These are phyloP conservation scores for Watsonalla cultraria DNA, from an alignment of 2,888 invertebrate genomes.

Conservation along the genomic window DNA sequence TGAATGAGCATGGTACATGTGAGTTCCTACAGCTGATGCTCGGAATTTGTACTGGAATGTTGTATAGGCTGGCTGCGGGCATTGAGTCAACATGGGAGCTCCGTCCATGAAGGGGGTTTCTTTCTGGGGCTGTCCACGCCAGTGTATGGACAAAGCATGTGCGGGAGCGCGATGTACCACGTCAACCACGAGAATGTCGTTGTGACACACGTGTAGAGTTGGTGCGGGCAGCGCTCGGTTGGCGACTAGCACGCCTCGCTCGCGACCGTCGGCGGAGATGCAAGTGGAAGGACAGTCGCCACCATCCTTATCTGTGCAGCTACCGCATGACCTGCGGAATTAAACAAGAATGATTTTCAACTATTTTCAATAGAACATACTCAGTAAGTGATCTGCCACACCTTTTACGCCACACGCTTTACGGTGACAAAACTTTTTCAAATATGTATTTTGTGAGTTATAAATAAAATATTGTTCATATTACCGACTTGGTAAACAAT, in stretches of 20 bases:
- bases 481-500: too few relatives aligned
- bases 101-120: slow-evolving; percentile 88
- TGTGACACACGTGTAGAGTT: slow-evolving; percentile 83
- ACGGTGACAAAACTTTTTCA: too few relatives aligned
- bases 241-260: slow-evolving; percentile 81
- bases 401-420: too few relatives aligned
- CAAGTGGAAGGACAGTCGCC: slow-evolving; percentile 81
- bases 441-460: too few relatives aligned
- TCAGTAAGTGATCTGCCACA: too few relatives aligned
- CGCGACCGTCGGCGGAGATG: slow-evolving; percentile 81
- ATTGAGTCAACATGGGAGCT: slow-evolving; percentile 87
- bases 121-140: slow-evolving; percentile 86
- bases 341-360: background rate
- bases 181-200: slow-evolving; percentile 87
- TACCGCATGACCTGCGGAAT: slow-evolving; percentile 79
- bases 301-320: slow-evolving; percentile 80
- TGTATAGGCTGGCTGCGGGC: slow-evolving; percentile 85
- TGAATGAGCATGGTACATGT: slow-evolving; percentile 86
- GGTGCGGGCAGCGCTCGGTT: slow-evolving; percentile 83
- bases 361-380: too few relatives aligned
- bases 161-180: slow-evolving; percentile 86
- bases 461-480: too few relatives aligned
- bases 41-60: slow-evolving; percentile 88
- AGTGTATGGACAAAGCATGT: slow-evolving; percentile 85
- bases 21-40: slow-evolving; percentile 84